Percentiles rank a stretch among this genome's conserved stretches.
phyloP scores from a whole-genome alignment of 2,888 invertebrate genomes.

The Acleris cristana region DNA sequence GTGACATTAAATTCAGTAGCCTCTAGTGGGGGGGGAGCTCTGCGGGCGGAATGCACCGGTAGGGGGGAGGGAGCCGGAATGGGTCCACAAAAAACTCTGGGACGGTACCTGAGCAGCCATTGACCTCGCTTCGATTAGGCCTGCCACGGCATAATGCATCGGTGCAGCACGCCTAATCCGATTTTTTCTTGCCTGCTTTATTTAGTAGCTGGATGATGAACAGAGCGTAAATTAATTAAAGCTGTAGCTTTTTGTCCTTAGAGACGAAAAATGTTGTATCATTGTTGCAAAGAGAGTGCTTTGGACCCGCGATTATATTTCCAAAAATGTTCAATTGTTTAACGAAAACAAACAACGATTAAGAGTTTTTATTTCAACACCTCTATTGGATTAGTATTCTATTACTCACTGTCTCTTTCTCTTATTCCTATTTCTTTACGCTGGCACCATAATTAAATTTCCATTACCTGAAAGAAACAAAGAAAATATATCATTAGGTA shows the following conservation, averaged over 20 bases:
- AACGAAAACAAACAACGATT: not conserved
- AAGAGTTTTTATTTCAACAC: not conserved
- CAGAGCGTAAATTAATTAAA: slow-evolving; percentile 49
- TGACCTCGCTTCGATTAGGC: slow-evolving; percentile 74
- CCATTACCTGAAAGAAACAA: slow-evolving; percentile 43
- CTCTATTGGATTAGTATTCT: not conserved
- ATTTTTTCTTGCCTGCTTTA: slow-evolving; percentile 43
- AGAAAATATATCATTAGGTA: slow-evolving; percentile 36
- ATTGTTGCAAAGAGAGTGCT: not conserved
- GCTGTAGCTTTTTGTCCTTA: slow-evolving; percentile 31
- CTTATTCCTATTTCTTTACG: not conserved
- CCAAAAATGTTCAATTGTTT: not conserved
- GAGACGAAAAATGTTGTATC: slow-evolving; percentile 4
- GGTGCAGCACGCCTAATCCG: slow-evolving; percentile 59
- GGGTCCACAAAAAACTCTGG: slow-evolving; percentile 68
- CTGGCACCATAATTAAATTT: slow-evolving; percentile 23
- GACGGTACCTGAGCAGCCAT: slow-evolving; percentile 77
- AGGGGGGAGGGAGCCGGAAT: slow-evolving; percentile 48
- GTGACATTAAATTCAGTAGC: slow-evolving; percentile 73
- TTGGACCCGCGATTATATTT: not conserved
- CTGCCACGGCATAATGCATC: slow-evolving; percentile 60
- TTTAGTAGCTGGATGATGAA: slow-evolving; percentile 39
- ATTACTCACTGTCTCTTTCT: slow-evolving; percentile 18
- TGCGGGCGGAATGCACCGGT: slow-evolving; percentile 42
- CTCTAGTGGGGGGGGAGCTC: slow-evolving; percentile 45